Percentiles rank a stretch among this genome's conserved stretches.
Evolutionary conservation across 2,888 invertebrate genomes (phyloP).

Genomic region (Tolmerus cingulatus): DNA sequence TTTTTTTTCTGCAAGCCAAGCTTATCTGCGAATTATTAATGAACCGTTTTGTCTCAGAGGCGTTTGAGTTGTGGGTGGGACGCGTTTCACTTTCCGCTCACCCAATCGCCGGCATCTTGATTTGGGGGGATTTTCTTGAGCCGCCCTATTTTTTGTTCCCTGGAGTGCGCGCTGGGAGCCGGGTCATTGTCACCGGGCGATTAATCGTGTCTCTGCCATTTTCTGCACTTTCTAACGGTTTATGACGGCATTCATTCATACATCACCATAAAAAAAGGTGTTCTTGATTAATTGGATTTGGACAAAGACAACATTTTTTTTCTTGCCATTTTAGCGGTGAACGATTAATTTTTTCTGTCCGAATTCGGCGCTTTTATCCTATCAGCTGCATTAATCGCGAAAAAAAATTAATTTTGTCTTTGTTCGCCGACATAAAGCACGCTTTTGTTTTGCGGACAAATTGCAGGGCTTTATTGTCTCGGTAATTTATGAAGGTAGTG

Average conservation of each 20-base stretch:
- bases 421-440: neutral
- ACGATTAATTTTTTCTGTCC: neutral
- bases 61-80: neutral
- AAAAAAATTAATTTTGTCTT: neutral
- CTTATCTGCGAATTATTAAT: neutral
- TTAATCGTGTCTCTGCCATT: neutral
- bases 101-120: neutral
- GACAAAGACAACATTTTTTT: conserved; percentile 11
- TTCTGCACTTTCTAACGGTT: conserved; percentile 6
- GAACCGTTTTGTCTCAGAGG: neutral
- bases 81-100: conserved; percentile 2
- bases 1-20: neutral
- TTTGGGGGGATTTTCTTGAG: neutral
- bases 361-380: neutral
- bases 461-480: neutral
- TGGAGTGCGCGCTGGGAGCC: neutral
- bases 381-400: neutral
- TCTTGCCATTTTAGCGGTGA: neutral
- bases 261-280: neutral
- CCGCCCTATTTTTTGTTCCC: neutral
- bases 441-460: neutral
- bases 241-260: conserved; percentile 4
- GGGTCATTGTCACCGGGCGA: conserved; percentile 15
- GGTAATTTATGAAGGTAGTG: neutral
- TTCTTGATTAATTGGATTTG: conserved; percentile 5